Evolutionary conservation across 2,797 vertebrate genomes (phyloP), one percentile per base, ranked within the genome.

Genomic region (Pseudochromis fuscus): DNA sequence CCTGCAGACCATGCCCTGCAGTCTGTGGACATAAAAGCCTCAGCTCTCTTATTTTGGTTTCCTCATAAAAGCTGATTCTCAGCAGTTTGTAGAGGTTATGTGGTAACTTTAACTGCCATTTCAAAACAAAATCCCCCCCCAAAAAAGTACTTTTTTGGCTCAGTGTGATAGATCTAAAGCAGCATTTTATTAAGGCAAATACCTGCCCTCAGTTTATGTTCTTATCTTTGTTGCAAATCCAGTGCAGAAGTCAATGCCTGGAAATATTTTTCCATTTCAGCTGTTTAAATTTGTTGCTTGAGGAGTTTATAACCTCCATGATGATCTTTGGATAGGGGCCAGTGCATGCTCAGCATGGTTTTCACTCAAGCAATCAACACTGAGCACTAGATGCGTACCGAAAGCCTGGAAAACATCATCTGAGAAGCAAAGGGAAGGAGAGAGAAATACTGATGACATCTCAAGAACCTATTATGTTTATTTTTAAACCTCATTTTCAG

Each of bases 271-370:
- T 79, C 67, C 69, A 68, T 79, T 62, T 59, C 52, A 70, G 27
- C 72, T 50, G 44, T 65, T 85, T 38, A 69, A 27, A 86, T 71
- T 82, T 71, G 40, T 77, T 72, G 51, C 85, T 85, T 75, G 76
- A 84, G 69, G 72, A 87, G 82, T 86, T 92, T 72, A 84, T 88
- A 45, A 67, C 72, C 51, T 73, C 44, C 67, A 50, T 82, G 77
- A 84, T 87, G 79, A 87, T 93, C 73, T 88, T 87, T 92, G 81
- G 72, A 83, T 73, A 58, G 18, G 30, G 64, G 79, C 87, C 85
- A 85, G 45, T 48, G 74, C 71, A 50, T 59, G 48, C 82, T 83
- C 73, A 85, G 76, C 73, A 46, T 58, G 73, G 79, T 77, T 87
- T 88, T 77, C 82, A 82, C 72, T 72, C 65, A 50, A 66, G 68